A percentile compares a stretch with the other conserved stretches of the same genome.
phyloP scores from a whole-genome alignment of 2,888 invertebrate species.

The Congeria kusceri region DNA sequence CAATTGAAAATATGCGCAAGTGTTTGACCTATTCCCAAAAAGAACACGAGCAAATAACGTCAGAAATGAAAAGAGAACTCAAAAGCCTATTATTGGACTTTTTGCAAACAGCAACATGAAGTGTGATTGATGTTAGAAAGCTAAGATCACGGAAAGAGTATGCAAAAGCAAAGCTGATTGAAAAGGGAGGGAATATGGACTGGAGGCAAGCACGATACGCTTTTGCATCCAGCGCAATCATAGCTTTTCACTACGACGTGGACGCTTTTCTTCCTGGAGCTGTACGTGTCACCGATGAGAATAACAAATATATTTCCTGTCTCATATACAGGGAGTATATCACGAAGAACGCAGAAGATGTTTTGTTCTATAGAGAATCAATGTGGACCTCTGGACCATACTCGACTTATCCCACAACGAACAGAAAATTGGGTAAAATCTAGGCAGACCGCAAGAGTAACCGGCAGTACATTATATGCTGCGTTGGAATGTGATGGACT shows the following conservation, averaged over 20 bases:
- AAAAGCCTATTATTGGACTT: background rate
- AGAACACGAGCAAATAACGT: background rate
- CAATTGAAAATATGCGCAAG: slow-evolving; percentile 5
- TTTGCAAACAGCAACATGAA: background rate
- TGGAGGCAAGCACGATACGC: slow-evolving; percentile 16
- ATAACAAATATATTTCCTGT: slow-evolving; percentile 3
- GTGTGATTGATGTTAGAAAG: background rate
- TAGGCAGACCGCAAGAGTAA: slow-evolving; percentile 5
- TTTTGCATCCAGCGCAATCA: slow-evolving; percentile 16
- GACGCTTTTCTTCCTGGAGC: slow-evolving; percentile 15
- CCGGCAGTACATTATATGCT: slow-evolving; percentile 12
- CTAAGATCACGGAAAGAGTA: slow-evolving; percentile 25
- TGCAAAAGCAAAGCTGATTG: slow-evolving; percentile 10
- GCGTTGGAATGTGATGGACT: slow-evolving; percentile 18
- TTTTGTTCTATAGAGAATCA: slow-evolving; percentile 9
- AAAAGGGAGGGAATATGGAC: slow-evolving; percentile 3
- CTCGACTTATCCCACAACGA: slow-evolving; percentile 33
- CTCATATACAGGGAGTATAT: slow-evolving; percentile 4
- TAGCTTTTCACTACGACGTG: slow-evolving; percentile 22
- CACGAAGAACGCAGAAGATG: background rate
- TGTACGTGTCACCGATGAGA: background rate
- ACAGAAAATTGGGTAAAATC: slow-evolving; percentile 23
- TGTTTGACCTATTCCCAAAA: background rate
- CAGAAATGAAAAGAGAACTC: background rate
- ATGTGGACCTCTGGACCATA: background rate